phyloP scores from a whole-genome alignment of 2,113 vertebrate species.

The Calypte anna region DNA sequence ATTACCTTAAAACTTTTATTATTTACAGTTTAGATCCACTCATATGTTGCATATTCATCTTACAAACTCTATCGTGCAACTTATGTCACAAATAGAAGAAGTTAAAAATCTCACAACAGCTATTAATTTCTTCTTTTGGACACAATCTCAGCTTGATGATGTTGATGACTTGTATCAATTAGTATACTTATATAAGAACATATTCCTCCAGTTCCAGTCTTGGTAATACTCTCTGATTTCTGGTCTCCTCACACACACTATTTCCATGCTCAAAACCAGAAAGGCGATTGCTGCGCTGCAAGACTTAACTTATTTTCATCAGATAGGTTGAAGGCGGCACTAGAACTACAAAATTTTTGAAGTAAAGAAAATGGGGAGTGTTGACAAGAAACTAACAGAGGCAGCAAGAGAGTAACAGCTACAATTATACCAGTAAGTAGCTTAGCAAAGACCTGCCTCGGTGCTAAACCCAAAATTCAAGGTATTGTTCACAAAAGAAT shows the following conservation, averaged over 20 bases:
- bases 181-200: background rate
- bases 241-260: background rate
- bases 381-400: background rate
- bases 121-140: background rate
- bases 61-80: fast-evolving
- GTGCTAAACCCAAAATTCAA: background rate
- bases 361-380: background rate
- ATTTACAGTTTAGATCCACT: background rate
- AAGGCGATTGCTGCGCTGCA: fast-evolving
- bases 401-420: background rate
- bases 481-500: background rate
- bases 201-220: background rate
- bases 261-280: background rate
- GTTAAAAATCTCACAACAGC: background rate
- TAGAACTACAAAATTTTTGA: background rate
- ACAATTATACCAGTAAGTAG: background rate
- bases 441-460: background rate
- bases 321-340: background rate
- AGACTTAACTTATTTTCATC: background rate
- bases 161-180: background rate
- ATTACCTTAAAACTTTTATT: background rate
- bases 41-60: background rate
- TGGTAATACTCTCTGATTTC: background rate
- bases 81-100: background rate
- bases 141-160: background rate